A percentile compares a stretch with the other conserved stretches of the same genome.
Conservation (phyloP, 2,888 invertebrate species). For the Macropis europaea region DNA sequence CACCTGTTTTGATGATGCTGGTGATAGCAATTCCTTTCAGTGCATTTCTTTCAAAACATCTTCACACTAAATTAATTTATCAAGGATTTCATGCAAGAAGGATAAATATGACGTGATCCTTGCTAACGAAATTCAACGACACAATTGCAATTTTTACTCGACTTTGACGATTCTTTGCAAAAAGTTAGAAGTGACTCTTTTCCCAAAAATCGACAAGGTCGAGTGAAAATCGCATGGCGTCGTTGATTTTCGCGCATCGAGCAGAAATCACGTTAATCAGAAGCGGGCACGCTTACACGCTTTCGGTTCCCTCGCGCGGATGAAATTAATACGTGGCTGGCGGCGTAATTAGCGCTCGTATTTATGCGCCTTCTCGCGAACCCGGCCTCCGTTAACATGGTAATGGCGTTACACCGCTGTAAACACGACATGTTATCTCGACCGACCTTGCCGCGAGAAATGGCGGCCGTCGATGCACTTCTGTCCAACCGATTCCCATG, state of each 20-base stretch:
- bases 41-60: too few relatives aligned
- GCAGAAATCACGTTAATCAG: slow-evolving; percentile 50
- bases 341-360: slow-evolving; percentile 66
- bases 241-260: neutral
- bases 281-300: slow-evolving; percentile 46
- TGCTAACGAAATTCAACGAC: too few relatives aligned
- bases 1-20: too few relatives aligned
- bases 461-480: slow-evolving; percentile 12
- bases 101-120: too few relatives aligned
- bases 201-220: too few relatives aligned
- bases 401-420: slow-evolving; percentile 66
- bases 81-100: too few relatives aligned
- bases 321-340: slow-evolving; percentile 65
- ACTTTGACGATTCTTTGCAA: too few relatives aligned
- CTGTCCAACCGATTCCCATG: slow-evolving; percentile 14
- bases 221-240: neutral
- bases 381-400: slow-evolving; percentile 64
- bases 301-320: slow-evolving; percentile 40
- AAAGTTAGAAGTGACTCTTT: too few relatives aligned
- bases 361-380: slow-evolving; percentile 64
- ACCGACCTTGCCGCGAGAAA: slow-evolving; percentile 31
- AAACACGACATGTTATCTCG: slow-evolving; percentile 66
- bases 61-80: too few relatives aligned
- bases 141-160: too few relatives aligned
- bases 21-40: too few relatives aligned